Conservation (phyloP, 2,797 vertebrate genomes). For the Liparis tanakae region DNA sequence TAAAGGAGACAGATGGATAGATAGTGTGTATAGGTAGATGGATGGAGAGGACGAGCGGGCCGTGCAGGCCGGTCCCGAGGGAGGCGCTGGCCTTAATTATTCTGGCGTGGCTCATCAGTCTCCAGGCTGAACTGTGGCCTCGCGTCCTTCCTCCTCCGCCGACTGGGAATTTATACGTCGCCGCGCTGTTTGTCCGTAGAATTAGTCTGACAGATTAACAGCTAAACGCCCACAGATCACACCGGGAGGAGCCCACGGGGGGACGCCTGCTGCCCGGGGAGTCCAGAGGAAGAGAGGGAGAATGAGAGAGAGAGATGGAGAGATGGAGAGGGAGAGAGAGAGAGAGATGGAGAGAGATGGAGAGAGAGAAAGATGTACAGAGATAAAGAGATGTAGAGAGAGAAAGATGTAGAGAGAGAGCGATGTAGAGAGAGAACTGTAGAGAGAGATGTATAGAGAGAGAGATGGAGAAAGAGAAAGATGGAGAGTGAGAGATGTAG, state of each 20-base stretch:
- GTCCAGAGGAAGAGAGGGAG: constrained; percentile 30
- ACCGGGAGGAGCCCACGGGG: constrained; percentile 56
- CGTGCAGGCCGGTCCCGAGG: constrained; percentile 59
- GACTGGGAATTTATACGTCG: constrained; percentile 71
- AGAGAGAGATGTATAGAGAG: no score
- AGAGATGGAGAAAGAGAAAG: no score
- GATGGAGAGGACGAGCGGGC: constrained; percentile 43
- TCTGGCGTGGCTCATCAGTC: constrained; percentile 81
- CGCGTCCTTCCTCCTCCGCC: constrained; percentile 65
- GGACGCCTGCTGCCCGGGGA: constrained; percentile 61
- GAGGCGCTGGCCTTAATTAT: constrained; percentile 83
- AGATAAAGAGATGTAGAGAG: constrained; percentile 1
- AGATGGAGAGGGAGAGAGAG: constrained; percentile 13
- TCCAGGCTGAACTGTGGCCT: constrained; percentile 74
- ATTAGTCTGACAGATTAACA: constrained; percentile 83
- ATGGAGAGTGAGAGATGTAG: no score
- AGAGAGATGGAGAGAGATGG: constrained; percentile 17
- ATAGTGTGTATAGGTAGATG: constrained; percentile 26
- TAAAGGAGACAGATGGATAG: constrained; percentile 43
- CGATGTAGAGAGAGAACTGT: no score
- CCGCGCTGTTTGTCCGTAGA: constrained; percentile 75
- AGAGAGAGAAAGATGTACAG: constrained; percentile 14
- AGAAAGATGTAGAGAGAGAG: not conserved
- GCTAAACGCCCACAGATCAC: constrained; percentile 80
- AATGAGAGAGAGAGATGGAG: constrained; percentile 19